These are phyloP conservation scores for Beris morrisii DNA, from an alignment of 2,888 invertebrate species.

Conservation along the genomic window DNA sequence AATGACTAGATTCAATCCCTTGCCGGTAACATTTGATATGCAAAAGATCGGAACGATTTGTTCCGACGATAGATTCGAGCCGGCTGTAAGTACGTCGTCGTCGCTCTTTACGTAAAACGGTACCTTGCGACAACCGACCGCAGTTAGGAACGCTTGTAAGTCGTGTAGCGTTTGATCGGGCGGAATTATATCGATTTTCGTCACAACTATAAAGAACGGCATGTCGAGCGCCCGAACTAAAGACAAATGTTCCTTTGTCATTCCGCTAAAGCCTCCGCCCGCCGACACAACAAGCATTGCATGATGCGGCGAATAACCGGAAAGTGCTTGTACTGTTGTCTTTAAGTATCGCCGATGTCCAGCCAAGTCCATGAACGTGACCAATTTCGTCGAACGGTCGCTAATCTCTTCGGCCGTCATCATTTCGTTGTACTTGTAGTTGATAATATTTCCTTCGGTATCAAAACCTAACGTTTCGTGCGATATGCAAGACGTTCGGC, in stretches of 20 bases:
- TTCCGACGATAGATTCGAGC: constrained; percentile 65
- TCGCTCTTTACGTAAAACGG: constrained; percentile 67
- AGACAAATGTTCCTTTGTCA: constrained; percentile 89
- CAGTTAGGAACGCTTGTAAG: constrained; percentile 65
- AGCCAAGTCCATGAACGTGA: constrained; percentile 93
- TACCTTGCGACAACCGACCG: constrained; percentile 66
- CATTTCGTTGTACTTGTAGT: constrained; percentile 84
- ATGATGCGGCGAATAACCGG: constrained; percentile 91
- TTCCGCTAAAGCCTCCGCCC: constrained; percentile 76
- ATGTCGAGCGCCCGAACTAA: constrained; percentile 78
- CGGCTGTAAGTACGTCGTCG: constrained; percentile 74
- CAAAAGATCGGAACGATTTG: constrained; percentile 79
- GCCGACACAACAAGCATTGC: constrained; percentile 84
- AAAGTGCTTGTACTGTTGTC: constrained; percentile 92
- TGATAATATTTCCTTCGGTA: constrained; percentile 80
- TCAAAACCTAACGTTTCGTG: constrained; percentile 97
- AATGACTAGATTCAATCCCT: constrained; percentile 78
- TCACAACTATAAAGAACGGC: constrained; percentile 92
- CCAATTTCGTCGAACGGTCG: constrained; percentile 87
- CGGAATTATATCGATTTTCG: constrained; percentile 86
- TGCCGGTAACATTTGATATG: constrained; percentile 88
- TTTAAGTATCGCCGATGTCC: constrained; percentile 95
- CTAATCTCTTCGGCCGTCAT: constrained; percentile 93
- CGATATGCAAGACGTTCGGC: constrained; percentile 92
- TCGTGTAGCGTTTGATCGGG: constrained; percentile 60